These are phyloP conservation scores for Bedellia somnulentella DNA, from an alignment of 2,888 invertebrate genomes.

Conservation along the genomic window DNA sequence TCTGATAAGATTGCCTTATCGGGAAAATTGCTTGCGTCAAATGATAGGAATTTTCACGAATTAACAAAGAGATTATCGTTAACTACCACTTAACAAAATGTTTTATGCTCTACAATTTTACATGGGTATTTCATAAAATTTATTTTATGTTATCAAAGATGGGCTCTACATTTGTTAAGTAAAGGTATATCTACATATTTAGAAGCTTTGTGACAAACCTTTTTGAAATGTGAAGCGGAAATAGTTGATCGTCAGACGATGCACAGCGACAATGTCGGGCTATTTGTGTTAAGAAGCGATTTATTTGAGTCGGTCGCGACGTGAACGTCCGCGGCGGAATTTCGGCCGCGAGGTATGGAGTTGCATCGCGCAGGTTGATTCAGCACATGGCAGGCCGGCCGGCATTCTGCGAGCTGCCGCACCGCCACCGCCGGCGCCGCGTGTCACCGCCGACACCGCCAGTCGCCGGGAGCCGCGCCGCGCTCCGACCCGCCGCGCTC, in stretches of 20 bases:
- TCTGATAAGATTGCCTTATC: no score
- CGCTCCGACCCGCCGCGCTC: constrained; percentile 11
- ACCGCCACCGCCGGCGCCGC: constrained; percentile 10
- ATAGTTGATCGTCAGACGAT: constrained; percentile 48
- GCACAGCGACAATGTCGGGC: constrained; percentile 52
- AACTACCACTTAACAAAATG: no score
- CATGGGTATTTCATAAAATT: no score
- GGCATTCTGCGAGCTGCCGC: constrained; percentile 13
- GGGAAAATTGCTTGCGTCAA: no score
- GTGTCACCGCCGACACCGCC: constrained; percentile 12
- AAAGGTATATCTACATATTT: no score
- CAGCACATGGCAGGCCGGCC: constrained; percentile 7
- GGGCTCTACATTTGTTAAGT: no score
- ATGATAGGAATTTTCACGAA: no score
- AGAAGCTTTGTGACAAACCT: no score
- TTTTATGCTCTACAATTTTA: no score
- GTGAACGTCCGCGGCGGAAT: constrained; percentile 56
- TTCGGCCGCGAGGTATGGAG: constrained; percentile 51
- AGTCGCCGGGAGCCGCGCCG: constrained; percentile 17
- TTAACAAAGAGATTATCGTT: no score
- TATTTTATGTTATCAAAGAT: no score
- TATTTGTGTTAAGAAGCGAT: constrained; percentile 57
- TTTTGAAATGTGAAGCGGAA: constrained; percentile 53
- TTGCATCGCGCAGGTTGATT: constrained; percentile 39
- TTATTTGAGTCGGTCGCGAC: constrained; percentile 56